Evolutionary conservation across 2,888 invertebrate genomes (phyloP).

Genomic region (Clistopyga incitator): DNA sequence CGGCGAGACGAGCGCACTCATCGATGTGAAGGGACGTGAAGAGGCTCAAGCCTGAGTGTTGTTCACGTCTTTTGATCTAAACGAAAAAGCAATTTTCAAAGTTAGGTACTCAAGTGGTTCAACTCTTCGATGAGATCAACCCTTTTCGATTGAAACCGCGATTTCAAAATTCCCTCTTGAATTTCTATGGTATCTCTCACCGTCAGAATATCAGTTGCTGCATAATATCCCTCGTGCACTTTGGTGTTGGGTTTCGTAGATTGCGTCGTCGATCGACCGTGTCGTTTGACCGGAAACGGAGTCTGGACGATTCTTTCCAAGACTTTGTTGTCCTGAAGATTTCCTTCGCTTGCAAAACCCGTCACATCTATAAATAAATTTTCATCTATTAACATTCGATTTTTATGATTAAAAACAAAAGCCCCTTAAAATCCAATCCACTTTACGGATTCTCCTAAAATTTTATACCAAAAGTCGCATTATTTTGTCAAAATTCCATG

Average conservation of each 20-base stretch:
- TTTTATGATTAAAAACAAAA: too few species aligned
- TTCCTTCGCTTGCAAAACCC: slow-evolving; percentile 87
- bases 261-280: slow-evolving; percentile 69
- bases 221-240: slow-evolving; percentile 89
- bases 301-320: slow-evolving; percentile 72
- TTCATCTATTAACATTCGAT: neutral
- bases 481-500: too few species aligned
- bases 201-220: slow-evolving; percentile 92
- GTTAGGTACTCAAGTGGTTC: slow-evolving; percentile 8
- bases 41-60: slow-evolving; percentile 88
- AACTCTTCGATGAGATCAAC: slow-evolving; percentile 3
- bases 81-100: slow-evolving; percentile 85
- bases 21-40: slow-evolving; percentile 91
- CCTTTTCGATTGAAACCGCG: slow-evolving; percentile 7
- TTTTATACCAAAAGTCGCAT: too few species aligned
- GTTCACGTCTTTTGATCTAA: slow-evolving; percentile 88
- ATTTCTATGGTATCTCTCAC: slow-evolving; percentile 77
- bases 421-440: too few species aligned
- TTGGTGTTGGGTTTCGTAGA: slow-evolving; percentile 77
- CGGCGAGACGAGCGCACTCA: slow-evolving; percentile 84
- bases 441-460: neutral
- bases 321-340: slow-evolving; percentile 85
- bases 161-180: neutral
- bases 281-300: slow-evolving; percentile 76
- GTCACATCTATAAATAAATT: slow-evolving; percentile 76